Evolutionary conservation across 2,888 invertebrate species (phyloP).

Genomic region (Gibbula magus): DNA sequence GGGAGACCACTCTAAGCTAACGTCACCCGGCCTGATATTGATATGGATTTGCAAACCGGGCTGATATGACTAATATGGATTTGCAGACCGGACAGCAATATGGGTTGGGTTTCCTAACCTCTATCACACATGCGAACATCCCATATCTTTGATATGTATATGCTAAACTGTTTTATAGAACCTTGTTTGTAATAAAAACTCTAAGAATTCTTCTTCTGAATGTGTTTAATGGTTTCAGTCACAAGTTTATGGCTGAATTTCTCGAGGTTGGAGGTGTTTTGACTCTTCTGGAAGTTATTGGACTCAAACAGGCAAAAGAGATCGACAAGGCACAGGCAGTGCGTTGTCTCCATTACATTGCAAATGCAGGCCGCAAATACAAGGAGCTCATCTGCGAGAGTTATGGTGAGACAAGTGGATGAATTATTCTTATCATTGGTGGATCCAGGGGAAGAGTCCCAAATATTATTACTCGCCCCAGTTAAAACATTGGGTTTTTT

Average conservation of each 20-base stretch:
- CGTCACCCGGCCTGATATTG: no score
- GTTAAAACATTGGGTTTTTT: no score
- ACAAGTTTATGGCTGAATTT: constrained; percentile 75
- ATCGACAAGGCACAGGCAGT: constrained; percentile 72
- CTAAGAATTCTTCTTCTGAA: not conserved
- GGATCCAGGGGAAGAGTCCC: not conserved
- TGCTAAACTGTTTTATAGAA: no score
- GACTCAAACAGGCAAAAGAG: constrained; percentile 73
- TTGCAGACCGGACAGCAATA: no score
- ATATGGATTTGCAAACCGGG: no score
- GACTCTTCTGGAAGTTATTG: constrained; percentile 74
- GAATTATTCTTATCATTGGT: not conserved
- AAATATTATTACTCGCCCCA: no score
- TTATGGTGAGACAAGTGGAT: constrained; percentile 64
- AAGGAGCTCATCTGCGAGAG: constrained; percentile 76
- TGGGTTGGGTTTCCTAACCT: no score
- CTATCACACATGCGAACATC: no score
- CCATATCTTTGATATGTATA: no score
- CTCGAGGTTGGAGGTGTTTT: constrained; percentile 75
- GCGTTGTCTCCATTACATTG: constrained; percentile 67
- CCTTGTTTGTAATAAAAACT: no score
- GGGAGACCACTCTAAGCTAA: no score
- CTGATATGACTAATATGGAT: no score
- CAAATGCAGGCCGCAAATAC: constrained; percentile 74
- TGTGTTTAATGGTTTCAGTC: constrained; percentile 55